Evolutionary conservation across 2,797 vertebrate species (phyloP).

Genomic region (Silurus aristotelis): DNA sequence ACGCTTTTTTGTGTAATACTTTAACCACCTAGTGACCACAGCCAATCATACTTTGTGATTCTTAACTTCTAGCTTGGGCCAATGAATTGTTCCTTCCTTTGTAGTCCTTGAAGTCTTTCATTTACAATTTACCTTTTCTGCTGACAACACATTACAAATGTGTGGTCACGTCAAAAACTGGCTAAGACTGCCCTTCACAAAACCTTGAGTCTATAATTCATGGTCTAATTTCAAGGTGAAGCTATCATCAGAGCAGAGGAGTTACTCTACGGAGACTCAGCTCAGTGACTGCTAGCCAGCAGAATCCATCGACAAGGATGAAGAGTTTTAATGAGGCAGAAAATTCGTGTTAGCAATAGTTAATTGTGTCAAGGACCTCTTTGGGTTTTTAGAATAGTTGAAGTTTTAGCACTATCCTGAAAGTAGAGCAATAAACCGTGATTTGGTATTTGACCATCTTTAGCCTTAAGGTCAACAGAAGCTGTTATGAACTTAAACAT

Average conservation of each 20-base stretch:
- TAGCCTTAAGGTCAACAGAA: neutral
- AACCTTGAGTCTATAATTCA: slow-evolving; percentile 64
- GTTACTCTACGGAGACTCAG: slow-evolving; percentile 47
- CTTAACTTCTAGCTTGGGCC: neutral
- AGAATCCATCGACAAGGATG: slow-evolving; percentile 55
- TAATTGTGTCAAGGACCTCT: slow-evolving; percentile 66
- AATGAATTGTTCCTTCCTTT: neutral
- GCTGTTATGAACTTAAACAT: slow-evolving; percentile 6
- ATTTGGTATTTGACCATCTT: slow-evolving; percentile 2
- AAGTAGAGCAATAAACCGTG: neutral
- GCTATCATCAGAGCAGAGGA: slow-evolving; percentile 58
- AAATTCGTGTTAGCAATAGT: slow-evolving; percentile 54
- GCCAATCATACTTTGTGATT: neutral
- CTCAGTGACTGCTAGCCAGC: slow-evolving; percentile 55
- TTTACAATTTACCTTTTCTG: slow-evolving; percentile 16
- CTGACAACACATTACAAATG: slow-evolving; percentile 33
- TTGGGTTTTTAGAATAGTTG: slow-evolving; percentile 61
- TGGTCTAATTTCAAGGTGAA: slow-evolving; percentile 65
- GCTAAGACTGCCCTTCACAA: slow-evolving; percentile 43
- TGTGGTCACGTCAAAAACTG: slow-evolving; percentile 37
- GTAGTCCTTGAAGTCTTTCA: neutral
- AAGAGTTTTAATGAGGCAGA: slow-evolving; percentile 67
- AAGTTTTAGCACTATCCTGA: slow-evolving; percentile 45
- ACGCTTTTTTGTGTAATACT: neutral
- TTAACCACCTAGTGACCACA: neutral